Base-by-base conservation (phyloP, 2,797 vertebrate genomes). In the Serranus cabrilla region DNA sequence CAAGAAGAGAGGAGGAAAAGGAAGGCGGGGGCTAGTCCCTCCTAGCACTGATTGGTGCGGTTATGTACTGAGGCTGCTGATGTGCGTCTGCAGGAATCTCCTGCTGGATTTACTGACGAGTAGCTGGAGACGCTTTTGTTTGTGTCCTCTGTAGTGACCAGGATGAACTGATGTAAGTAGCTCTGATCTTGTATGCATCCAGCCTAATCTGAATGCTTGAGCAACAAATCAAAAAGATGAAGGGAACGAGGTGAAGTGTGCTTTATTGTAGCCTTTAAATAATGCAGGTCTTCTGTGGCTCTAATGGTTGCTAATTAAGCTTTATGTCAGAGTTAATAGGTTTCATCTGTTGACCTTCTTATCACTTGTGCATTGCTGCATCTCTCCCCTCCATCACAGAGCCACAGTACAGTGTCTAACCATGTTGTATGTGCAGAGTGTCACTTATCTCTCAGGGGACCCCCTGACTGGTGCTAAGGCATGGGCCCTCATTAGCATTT, bases 91-190 rank as follows among this genome's bases (percentile, higher is more conserved):
- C 76, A 84, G 84, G 90, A 91, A 86, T 85, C 88, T 92, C 89
- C 87, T 87, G 70, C 87, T 83, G 87, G 85, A 90, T 91, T 81
- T 80, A 89, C 79, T 57, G 71, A 84, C 73, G 56, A 82, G 69
- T 49, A 78, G 65, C 80, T 78, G 69, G 74, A 86, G 84, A 74
- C 18, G 70, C 58, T 78, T 85, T 83, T 83, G 65, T 88, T 31
- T 63, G 61, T 78, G 73, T 89, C 79, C 59, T 85, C 76, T 87
- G 64, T 88, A 72, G 76, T 78, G 63, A 85, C 74, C 80, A 82
- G 65, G 76, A 89, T 87, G 81, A 88, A 89, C 70, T 80, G 62
- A 85, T 91, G 93, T 94, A 90, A 94, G 92, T 95, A 91, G 58
- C 45, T 80, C 60, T 80, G 50, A 64, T 74, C 54, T 63, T 68